Percentiles rank a stretch among this genome's conserved stretches.
Evolutionary conservation across 1,140 invertebrate genomes (phyloP).

Genomic region (Pseudoatta argentina): DNA sequence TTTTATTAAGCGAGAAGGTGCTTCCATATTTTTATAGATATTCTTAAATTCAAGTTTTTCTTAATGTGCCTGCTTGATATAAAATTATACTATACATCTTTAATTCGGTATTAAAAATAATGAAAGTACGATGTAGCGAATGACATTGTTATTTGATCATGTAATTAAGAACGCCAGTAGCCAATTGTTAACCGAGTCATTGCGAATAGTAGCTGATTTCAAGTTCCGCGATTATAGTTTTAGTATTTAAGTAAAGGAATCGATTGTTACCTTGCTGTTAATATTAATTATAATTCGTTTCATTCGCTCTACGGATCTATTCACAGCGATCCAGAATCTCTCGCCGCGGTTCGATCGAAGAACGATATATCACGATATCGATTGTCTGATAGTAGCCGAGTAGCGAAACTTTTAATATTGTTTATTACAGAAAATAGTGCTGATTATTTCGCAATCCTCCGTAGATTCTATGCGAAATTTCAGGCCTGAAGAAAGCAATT

Average conservation of each 20-base stretch:
- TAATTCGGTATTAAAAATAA: slow-evolving; percentile 1
- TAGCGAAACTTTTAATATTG: not conserved
- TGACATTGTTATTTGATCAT: slow-evolving; percentile 66
- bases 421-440: slow-evolving; percentile 24
- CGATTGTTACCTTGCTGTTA: slow-evolving; percentile 72
- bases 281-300: slow-evolving; percentile 64
- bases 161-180: slow-evolving; percentile 44
- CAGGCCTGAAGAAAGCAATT: slow-evolving; percentile 21
- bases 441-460: not conserved
- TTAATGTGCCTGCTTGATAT: not conserved
- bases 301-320: not conserved
- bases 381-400: slow-evolving; percentile 3
- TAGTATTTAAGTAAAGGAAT: slow-evolving; percentile 62
- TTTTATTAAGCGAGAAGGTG: slow-evolving; percentile 7
- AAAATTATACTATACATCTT: not conserved
- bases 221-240: slow-evolving; percentile 68
- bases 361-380: not conserved
- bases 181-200: slow-evolving; percentile 66
- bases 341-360: not conserved
- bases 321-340: not conserved
- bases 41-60: slow-evolving; percentile 15
- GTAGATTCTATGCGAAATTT: slow-evolving; percentile 32
- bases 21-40: slow-evolving; percentile 42
- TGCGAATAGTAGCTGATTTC: slow-evolving; percentile 58
- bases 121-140: slow-evolving; percentile 42